These are phyloP conservation scores for Camponotus vicinus DNA, from an alignment of 1,140 invertebrate genomes.

Conservation along the genomic window DNA sequence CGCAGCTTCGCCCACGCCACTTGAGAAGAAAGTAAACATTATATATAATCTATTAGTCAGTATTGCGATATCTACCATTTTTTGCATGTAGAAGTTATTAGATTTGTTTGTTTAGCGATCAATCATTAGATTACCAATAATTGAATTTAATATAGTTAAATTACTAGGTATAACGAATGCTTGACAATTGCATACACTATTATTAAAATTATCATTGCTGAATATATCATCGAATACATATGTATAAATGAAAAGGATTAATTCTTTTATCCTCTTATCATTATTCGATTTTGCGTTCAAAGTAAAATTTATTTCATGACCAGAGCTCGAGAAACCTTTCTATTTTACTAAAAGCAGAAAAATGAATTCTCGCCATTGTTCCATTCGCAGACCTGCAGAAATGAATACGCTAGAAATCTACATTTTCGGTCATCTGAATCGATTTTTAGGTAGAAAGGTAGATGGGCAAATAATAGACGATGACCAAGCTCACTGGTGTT, in stretches of 20 bases:
- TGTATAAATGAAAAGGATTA: not conserved
- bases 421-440: not conserved
- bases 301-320: too few species aligned
- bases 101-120: not conserved
- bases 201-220: not conserved
- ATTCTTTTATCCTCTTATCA: not conserved
- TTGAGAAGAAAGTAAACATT: constrained; percentile 46
- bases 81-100: not conserved
- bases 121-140: not conserved
- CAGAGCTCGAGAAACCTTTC: not conserved
- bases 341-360: not conserved
- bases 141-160: not conserved
- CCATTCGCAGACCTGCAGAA: not conserved
- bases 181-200: not conserved
- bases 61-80: not conserved
- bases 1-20: constrained; percentile 73
- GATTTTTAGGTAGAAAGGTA: not conserved
- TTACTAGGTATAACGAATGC: not conserved
- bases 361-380: not conserved
- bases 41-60: not conserved
- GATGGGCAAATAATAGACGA: not conserved
- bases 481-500: not conserved
- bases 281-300: not conserved
- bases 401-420: not conserved
- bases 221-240: not conserved